Conservation (phyloP, 2,888 invertebrate genomes). For the Sipha maydis region DNA sequence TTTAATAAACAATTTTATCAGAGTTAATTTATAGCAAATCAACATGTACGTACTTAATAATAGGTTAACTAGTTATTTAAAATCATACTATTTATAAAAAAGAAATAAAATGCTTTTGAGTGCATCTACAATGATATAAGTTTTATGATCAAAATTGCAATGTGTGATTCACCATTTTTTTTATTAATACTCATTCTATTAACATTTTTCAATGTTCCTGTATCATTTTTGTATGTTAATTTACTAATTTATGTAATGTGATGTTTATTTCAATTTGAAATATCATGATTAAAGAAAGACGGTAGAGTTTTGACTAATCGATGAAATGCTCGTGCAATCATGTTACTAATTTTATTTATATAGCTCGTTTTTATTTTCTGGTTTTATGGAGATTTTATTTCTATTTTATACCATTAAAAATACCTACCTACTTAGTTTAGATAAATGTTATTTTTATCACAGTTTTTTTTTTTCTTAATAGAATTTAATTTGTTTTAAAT, state of each 20-base stretch:
- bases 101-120: background rate
- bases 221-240: conserved; percentile 47
- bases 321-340: conserved; percentile 45
- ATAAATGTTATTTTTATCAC: conserved; percentile 46
- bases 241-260: conserved; percentile 56
- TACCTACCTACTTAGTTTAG: conserved; percentile 51
- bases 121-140: background rate
- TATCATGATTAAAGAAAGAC: conserved; percentile 37
- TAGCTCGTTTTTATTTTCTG: conserved; percentile 33
- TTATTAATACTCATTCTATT: conserved; percentile 37
- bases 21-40: background rate
- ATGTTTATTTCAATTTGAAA: conserved; percentile 42
- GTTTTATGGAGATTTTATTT: conserved; percentile 39
- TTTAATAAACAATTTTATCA: background rate
- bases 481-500: conserved; percentile 44
- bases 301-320: conserved; percentile 28
- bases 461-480: conserved; percentile 41
- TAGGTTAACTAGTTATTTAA: conserved; percentile 8
- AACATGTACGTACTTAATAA: conserved; percentile 37
- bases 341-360: conserved; percentile 55
- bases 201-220: conserved; percentile 49
- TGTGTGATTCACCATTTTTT: background rate
- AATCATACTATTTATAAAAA: background rate
- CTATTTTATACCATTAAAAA: conserved; percentile 33
- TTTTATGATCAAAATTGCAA: background rate